These are phyloP conservation scores for Danio aesculapii DNA, from an alignment of 2,797 vertebrate genomes.

Conservation along the genomic window DNA sequence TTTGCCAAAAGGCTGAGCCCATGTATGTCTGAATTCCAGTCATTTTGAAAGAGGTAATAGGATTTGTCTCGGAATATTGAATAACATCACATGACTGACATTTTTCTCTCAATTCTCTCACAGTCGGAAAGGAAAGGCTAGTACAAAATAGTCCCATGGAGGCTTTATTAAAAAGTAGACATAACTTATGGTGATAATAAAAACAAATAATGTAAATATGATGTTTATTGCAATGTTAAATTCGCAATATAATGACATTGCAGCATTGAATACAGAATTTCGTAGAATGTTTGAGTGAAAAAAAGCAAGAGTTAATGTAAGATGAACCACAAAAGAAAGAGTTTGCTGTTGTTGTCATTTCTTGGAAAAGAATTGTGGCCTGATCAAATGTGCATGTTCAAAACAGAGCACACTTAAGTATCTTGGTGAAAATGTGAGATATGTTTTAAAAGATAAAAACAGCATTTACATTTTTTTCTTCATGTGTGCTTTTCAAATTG, in stretches of 20 bases:
- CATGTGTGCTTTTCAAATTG: constrained; percentile 1
- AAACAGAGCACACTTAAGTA: neutral
- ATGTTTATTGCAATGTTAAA: neutral
- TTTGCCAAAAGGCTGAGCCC: neutral
- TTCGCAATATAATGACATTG: neutral
- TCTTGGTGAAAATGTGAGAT: neutral
- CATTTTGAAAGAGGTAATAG: constrained; percentile 48
- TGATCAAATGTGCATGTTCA: neutral
- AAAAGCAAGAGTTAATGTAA: neutral
- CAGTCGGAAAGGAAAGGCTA: constrained; percentile 12
- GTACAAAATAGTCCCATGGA: constrained; percentile 11
- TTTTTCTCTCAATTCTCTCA: constrained; percentile 30
- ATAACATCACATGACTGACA: constrained; percentile 53
- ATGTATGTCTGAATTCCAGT: constrained; percentile 44
- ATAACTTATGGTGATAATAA: neutral
- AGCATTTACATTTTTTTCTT: neutral
- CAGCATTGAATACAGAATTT: neutral
- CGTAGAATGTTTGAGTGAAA: neutral
- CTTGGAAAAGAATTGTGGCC: neutral
- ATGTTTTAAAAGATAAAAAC: neutral
- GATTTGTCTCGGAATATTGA: constrained; percentile 50
- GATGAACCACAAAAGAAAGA: no score
- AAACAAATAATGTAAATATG: neutral
- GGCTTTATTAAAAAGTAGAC: constrained; percentile 23
- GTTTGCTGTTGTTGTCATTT: neutral